These are phyloP conservation scores for Minunthozetes semirufus DNA, from an alignment of 2,888 invertebrate species.

Conservation along the genomic window DNA sequence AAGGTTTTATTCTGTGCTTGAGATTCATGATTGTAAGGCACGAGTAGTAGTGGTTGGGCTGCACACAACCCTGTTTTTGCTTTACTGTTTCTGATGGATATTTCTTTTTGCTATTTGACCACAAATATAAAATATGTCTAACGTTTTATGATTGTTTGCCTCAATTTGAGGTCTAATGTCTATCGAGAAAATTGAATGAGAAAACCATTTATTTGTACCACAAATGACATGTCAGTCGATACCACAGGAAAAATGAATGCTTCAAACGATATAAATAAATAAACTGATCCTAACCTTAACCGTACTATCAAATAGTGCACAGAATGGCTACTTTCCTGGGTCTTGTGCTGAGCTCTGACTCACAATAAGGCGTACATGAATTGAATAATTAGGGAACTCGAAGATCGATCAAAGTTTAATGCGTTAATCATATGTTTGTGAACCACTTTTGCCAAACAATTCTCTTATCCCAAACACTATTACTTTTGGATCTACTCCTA, in stretches of 20 bases:
- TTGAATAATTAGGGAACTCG: background rate
- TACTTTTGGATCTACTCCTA: background rate
- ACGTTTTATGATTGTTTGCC: background rate
- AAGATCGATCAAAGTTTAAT: slow-evolving; percentile 19
- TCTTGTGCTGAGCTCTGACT: background rate
- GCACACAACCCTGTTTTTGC: too few relatives aligned
- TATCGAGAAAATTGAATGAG: background rate
- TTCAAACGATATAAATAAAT: slow-evolving; percentile 1
- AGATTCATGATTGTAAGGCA: slow-evolving; percentile 16
- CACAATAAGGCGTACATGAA: background rate
- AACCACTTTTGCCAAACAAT: background rate
- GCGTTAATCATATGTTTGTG: slow-evolving; percentile 12
- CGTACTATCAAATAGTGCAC: background rate
- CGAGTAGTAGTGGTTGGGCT: background rate
- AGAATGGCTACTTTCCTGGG: background rate
- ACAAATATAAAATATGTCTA: background rate
- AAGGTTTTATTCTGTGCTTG: background rate
- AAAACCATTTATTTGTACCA: slow-evolving; percentile 10
- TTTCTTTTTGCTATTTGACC: background rate
- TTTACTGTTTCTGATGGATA: background rate
- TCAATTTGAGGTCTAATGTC: background rate
- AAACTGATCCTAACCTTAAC: background rate
- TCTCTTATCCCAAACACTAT: background rate
- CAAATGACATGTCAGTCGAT: slow-evolving; percentile 7
- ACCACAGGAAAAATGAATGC: background rate